Evolutionary conservation across 2,797 vertebrate genomes (phyloP).

Genomic region (Pseudomugil tenellus): DNA sequence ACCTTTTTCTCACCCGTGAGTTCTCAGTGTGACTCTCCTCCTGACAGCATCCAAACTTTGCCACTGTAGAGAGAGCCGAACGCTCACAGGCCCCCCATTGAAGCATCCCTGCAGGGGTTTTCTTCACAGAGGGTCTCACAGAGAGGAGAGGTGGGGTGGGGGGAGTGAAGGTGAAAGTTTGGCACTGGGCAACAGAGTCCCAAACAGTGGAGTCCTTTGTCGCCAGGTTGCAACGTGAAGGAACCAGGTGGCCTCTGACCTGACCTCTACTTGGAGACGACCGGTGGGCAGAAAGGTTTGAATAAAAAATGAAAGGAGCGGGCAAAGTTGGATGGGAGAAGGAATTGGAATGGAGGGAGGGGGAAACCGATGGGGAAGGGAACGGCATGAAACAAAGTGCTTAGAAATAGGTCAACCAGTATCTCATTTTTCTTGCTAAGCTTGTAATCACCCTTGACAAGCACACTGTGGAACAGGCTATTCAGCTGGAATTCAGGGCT

Average conservation of each 20-base stretch:
- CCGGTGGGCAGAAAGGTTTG: slow-evolving; percentile 75
- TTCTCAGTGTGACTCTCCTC: slow-evolving; percentile 83
- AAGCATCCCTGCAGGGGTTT: slow-evolving; percentile 86
- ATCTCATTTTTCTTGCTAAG: slow-evolving; percentile 80
- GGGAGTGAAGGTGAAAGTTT: slow-evolving; percentile 82
- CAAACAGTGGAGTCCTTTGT: slow-evolving; percentile 86
- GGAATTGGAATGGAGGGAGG: slow-evolving; percentile 63
- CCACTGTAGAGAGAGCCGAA: slow-evolving; percentile 56
- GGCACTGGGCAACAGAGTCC: slow-evolving; percentile 57
- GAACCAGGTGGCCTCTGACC: slow-evolving; percentile 90
- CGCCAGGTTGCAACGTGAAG: slow-evolving; percentile 87
- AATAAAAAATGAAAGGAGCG: slow-evolving; percentile 49
- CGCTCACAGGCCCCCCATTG: slow-evolving; percentile 83
- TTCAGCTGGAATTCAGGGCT: slow-evolving; percentile 64
- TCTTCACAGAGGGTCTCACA: slow-evolving; percentile 60
- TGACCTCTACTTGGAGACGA: slow-evolving; percentile 77
- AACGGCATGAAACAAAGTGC: slow-evolving; percentile 79
- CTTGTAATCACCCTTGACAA: slow-evolving; percentile 81
- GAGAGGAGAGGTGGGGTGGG: slow-evolving; percentile 22
- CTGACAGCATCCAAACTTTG: slow-evolving; percentile 87
- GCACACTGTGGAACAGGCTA: slow-evolving; percentile 70
- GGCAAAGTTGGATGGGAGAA: slow-evolving; percentile 55
- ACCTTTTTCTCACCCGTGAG: slow-evolving; percentile 81
- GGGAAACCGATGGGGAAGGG: slow-evolving; percentile 85
- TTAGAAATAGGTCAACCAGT: slow-evolving; percentile 79